Percentiles rank a stretch among this genome's conserved stretches.
Conservation (phyloP, 2,113 vertebrate genomes). For the Choloepus hoffmanni region DNA sequence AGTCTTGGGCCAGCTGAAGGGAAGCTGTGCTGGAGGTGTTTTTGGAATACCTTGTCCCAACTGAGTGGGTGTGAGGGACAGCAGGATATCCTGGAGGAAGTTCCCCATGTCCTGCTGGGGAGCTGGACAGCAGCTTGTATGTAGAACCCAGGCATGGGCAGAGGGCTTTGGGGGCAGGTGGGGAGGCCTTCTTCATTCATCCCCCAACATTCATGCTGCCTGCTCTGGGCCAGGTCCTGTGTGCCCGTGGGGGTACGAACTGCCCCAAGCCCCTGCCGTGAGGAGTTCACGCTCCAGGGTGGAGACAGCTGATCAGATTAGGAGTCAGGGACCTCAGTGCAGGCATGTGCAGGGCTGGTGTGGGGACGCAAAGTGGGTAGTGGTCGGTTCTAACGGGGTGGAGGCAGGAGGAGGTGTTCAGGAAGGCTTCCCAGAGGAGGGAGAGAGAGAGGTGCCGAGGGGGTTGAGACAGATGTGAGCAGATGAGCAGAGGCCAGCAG, state of each 20-base stretch:
- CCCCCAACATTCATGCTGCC: background rate
- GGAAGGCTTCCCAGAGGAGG: background rate
- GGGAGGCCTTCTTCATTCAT: background rate
- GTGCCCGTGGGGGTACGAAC: background rate
- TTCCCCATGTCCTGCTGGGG: background rate
- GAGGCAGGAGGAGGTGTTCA: background rate
- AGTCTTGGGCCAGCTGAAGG: background rate
- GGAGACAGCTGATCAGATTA: background rate
- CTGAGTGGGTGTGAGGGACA: background rate
- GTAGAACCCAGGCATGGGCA: background rate
- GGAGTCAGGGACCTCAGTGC: background rate
- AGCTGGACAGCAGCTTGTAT: background rate
- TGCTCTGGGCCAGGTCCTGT: background rate
- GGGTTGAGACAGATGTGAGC: background rate
- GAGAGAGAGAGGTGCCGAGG: background rate
- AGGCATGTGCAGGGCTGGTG: too few species aligned
- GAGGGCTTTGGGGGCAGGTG: background rate
- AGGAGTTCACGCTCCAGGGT: background rate
- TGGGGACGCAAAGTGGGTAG: background rate
- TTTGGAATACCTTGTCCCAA: background rate
- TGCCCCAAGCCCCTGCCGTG: background rate
- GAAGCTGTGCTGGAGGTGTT: constrained; percentile 5
- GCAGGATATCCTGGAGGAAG: constrained; percentile 19
- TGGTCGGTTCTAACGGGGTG: background rate
- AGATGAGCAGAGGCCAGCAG: background rate